Evolutionary conservation across 30 jellyfish, hydroid and myxozoan species (phyloP), one percentile per base, ranked within the genome.

Genomic region (Chrysaora quinquecirrha): DNA sequence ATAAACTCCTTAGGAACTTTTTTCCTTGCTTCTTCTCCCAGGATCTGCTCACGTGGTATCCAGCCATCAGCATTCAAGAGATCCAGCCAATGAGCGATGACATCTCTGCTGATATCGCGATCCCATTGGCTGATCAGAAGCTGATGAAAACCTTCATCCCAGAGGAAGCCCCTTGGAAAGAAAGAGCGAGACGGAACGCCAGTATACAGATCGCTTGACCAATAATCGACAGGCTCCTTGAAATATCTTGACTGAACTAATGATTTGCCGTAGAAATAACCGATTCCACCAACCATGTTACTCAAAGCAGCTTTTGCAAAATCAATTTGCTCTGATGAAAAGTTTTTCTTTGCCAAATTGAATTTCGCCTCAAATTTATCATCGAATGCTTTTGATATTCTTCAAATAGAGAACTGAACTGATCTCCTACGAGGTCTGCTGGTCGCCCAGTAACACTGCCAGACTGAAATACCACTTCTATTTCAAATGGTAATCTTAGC

Each of bases 101-200:
- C 95, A 38, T 93, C 90, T 30, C 50, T 62, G 58, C 97, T 87
- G 48, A 86, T 86, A 43, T 64, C 43, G 22, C 85, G 75, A 76
- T 93, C 98, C 98, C 98, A 93, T 58, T 75, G 96, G 85, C 91
- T 90, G 14, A 93, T 76, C 74, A 93, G 68, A 61, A 93, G 64
- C 58, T 93, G 98, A 54, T 93, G 98, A 64, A 93, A 93, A 0
- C 98, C 98, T 83, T 93, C 98, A 76, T 93, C 98, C 98, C 98
- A 93, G 28, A 93, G 86, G 65, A 93, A 93, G 29, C 98, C 98
- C 24, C 98, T 83, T 9, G 98, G 98, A 73, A 93, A 93, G 80
- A 93, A 93, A 9, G 98, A 93, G 21, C 98, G 89, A 35, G 98
- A 93, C 1, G 98, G 98, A 22, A 93, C 98, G 21, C 89, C 98